Conservation (phyloP, 2,113 vertebrate species). For the Ammodytes marinus region DNA sequence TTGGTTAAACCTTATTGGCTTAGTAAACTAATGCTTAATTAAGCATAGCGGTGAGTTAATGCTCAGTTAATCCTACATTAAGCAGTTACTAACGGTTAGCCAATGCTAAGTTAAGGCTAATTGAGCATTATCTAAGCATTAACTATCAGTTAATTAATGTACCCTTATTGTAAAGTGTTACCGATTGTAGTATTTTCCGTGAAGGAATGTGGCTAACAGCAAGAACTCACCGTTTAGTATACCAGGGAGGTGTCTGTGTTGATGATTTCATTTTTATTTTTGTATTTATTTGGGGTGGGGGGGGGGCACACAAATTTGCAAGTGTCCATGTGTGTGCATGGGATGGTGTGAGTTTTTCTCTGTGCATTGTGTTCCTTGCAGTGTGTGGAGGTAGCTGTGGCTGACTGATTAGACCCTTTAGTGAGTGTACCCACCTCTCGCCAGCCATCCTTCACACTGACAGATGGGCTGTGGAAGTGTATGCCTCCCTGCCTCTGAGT, state of each 20-base stretch:
- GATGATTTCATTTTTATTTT: neutral
- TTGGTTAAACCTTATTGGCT: too few relatives aligned
- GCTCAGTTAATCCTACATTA: too few relatives aligned
- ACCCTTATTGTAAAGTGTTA: constrained; percentile 24
- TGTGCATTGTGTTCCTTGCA: neutral
- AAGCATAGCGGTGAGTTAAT: neutral
- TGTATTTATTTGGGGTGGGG: neutral
- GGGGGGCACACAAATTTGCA: neutral
- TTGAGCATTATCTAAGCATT: too few relatives aligned
- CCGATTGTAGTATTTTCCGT: constrained; percentile 30
- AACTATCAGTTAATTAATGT: neutral
- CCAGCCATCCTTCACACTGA: constrained; percentile 60
- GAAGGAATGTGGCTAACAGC: constrained; percentile 10
- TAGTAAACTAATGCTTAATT: neutral
- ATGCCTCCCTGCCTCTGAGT: constrained; percentile 23
- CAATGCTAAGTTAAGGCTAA: too few relatives aligned
- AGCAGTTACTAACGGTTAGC: too few relatives aligned
- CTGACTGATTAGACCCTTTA: constrained; percentile 66
- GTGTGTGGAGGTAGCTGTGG: constrained; percentile 31
- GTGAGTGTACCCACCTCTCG: constrained; percentile 62
- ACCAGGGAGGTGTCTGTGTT: neutral
- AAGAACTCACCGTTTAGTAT: constrained; percentile 1
- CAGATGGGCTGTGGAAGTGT: constrained; percentile 38
- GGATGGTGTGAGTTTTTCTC: neutral
- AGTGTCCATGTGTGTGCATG: neutral